Percentiles rank a stretch among this genome's conserved stretches.
phyloP scores from a whole-genome alignment of 1,140 invertebrate genomes.

The Melipona quadrifasciata region DNA sequence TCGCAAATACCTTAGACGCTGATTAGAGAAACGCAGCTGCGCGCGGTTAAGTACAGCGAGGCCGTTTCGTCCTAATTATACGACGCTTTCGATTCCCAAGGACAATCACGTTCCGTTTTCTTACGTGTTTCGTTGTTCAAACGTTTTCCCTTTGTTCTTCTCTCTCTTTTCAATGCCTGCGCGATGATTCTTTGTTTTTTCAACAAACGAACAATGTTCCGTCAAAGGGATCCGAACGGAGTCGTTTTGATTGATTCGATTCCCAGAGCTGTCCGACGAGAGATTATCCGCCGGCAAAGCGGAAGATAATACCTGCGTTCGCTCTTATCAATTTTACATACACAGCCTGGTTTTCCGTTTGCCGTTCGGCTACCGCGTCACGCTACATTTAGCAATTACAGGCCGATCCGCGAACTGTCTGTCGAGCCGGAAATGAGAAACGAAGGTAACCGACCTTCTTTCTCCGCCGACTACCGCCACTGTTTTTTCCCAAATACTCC shows the following conservation, averaged over 20 bases:
- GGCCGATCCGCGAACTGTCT: constrained; percentile 67
- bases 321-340: constrained; percentile 70
- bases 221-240: not conserved
- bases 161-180: not conserved
- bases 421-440: constrained; percentile 72
- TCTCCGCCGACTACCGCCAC: constrained; percentile 59
- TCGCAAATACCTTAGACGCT: constrained; percentile 46
- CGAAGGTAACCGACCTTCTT: constrained; percentile 65
- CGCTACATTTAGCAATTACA: constrained; percentile 74
- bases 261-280: constrained; percentile 4
- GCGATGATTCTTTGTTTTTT: too few species aligned
- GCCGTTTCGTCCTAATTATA: constrained; percentile 11
- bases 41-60: constrained; percentile 14
- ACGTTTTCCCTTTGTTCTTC: too few species aligned
- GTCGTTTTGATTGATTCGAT: constrained; percentile 43
- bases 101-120: not conserved
- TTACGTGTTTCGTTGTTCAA: too few species aligned
- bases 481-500: constrained; percentile 47
- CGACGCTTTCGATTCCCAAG: not conserved
- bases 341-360: constrained; percentile 45
- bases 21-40: constrained; percentile 43
- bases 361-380: constrained; percentile 55
- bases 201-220: not conserved
- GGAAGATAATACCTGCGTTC: not conserved
- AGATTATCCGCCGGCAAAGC: not conserved